Evolutionary conservation across 2,113 vertebrate genomes (phyloP).

Genomic region (Origma solitaria): DNA sequence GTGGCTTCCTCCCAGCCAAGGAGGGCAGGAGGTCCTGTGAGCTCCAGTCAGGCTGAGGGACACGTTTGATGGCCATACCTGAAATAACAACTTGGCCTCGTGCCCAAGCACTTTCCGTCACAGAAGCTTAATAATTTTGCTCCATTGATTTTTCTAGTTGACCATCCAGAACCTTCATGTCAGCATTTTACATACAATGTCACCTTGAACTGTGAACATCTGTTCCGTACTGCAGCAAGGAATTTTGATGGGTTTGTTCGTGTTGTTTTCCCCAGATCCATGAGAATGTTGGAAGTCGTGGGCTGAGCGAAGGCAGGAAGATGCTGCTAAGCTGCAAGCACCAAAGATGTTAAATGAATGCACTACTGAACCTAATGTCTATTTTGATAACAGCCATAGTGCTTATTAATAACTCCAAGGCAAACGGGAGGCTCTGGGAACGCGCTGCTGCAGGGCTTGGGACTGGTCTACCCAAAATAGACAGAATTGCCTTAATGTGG

Average conservation of each 20-base stretch:
- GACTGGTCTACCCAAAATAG: constrained; percentile 21
- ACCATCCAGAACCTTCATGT: background rate
- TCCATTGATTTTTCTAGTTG: background rate
- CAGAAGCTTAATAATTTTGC: background rate
- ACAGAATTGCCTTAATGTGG: constrained; percentile 58
- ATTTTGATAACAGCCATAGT: constrained; percentile 63
- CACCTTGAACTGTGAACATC: background rate
- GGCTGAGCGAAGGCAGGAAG: constrained; percentile 17
- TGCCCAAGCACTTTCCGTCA: background rate
- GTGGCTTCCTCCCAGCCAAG: background rate
- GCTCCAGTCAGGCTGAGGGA: background rate
- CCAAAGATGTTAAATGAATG: constrained; percentile 70
- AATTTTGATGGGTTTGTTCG: background rate
- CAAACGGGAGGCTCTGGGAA: constrained; percentile 11
- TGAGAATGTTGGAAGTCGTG: background rate
- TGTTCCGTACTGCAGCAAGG: background rate
- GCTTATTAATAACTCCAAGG: constrained; percentile 47
- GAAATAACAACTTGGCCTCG: background rate
- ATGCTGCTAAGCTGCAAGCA: constrained; percentile 67
- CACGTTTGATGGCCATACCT: fast-evolving
- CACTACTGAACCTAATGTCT: constrained; percentile 60
- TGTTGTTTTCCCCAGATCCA: background rate
- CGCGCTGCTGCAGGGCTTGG: constrained; percentile 29
- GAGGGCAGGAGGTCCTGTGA: fast-evolving
- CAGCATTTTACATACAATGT: background rate